These are phyloP conservation scores for Onchidella celtica DNA, from an alignment of 2,888 invertebrate species.

Conservation along the genomic window DNA sequence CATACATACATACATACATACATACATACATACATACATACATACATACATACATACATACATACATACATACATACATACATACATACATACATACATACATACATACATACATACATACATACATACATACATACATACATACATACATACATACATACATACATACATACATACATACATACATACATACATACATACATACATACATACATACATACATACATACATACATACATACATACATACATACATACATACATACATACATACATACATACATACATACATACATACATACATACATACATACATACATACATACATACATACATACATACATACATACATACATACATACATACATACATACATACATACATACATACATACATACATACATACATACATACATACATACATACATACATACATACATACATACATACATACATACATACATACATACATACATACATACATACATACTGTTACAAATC, in stretches of 20 bases:
- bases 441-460: slow-evolving; percentile 14
- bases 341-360: not conserved
- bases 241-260: not conserved
- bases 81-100: not conserved
- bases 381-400: not conserved
- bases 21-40: not conserved
- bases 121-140: not conserved
- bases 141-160: not conserved
- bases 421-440: not conserved
- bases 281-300: not conserved
- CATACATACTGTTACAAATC: not conserved
- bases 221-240: not conserved
- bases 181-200: not conserved
- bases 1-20: not conserved
- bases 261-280: not conserved
- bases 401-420: not conserved
- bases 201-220: not conserved
- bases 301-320: slow-evolving; percentile 10
- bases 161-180: not conserved
- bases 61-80: not conserved
- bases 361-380: not conserved
- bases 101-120: not conserved
- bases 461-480: slow-evolving; percentile 17
- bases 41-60: not conserved
- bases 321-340: not conserved